phyloP scores from a whole-genome alignment of 2,113 vertebrate genomes.

The Symphodus melops region DNA sequence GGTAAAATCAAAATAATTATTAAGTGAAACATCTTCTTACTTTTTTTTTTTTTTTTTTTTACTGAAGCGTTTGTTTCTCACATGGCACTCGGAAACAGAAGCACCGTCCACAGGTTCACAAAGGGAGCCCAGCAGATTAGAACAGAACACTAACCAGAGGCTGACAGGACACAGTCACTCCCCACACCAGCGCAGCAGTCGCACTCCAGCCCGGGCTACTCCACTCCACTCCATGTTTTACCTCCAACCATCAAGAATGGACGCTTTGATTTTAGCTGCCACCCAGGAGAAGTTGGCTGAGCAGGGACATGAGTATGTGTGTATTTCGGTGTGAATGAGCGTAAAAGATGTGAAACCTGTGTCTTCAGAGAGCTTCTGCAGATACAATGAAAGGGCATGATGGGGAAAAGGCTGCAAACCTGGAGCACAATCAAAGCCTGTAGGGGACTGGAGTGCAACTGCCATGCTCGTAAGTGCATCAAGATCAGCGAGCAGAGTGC shows the following conservation, averaged over 20 bases:
- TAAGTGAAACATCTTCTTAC: slow-evolving; percentile 76
- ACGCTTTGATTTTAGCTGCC: slow-evolving; percentile 70
- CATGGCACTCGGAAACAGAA: slow-evolving; percentile 80
- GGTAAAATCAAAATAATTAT: slow-evolving; percentile 71
- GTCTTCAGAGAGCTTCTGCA: slow-evolving; percentile 52
- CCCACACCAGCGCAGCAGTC: slow-evolving; percentile 72
- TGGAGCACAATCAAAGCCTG: slow-evolving; percentile 54
- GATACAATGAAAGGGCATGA: slow-evolving; percentile 49
- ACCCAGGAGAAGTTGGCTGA: slow-evolving; percentile 61
- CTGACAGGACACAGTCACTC: slow-evolving; percentile 79
- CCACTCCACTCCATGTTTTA: slow-evolving; percentile 48
- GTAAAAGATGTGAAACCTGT: slow-evolving; percentile 54
- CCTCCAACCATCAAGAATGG: slow-evolving; percentile 46
- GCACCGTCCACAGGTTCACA: slow-evolving; percentile 83
- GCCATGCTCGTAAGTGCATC: slow-evolving; percentile 81
- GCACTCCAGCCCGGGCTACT: slow-evolving; percentile 66
- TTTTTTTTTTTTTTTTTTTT: slow-evolving; percentile 23
- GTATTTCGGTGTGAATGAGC: slow-evolving; percentile 17
- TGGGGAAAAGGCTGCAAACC: slow-evolving; percentile 56
- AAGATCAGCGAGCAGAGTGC: slow-evolving; percentile 85
- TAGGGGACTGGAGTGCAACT: slow-evolving; percentile 66
- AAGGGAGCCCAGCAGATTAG: slow-evolving; percentile 80
- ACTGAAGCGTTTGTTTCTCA: slow-evolving; percentile 82
- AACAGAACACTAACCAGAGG: slow-evolving; percentile 81
- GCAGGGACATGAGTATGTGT: slow-evolving; percentile 33